phyloP scores from a whole-genome alignment of 2,797 vertebrate species.

The Channa striata region DNA sequence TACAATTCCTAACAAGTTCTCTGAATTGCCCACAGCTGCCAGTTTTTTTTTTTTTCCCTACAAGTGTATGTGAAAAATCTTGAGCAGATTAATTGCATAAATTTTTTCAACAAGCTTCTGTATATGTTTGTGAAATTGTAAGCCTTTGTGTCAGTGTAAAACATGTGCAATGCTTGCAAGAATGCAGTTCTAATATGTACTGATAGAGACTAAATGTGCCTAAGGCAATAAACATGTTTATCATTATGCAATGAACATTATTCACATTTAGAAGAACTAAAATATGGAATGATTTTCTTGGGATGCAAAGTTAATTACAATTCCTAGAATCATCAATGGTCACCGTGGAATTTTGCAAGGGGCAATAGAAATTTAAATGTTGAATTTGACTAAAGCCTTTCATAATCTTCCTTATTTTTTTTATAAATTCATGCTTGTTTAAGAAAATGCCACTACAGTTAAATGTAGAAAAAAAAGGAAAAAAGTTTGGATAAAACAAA shows the following conservation, averaged over 20 bases:
- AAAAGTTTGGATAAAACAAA: rapidly evolving
- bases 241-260: conserved; percentile 51
- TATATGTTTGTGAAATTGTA: neutral
- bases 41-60: neutral
- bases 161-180: neutral
- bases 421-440: neutral
- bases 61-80: neutral
- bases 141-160: neutral
- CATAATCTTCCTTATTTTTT: neutral
- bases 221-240: conserved; percentile 49
- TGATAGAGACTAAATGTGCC: conserved; percentile 31
- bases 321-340: conserved; percentile 34
- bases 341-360: neutral
- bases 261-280: conserved; percentile 44
- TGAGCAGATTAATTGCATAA: neutral
- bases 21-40: neutral
- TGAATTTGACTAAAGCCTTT: neutral
- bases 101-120: neutral
- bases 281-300: conserved; percentile 36
- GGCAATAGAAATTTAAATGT: neutral
- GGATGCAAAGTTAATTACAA: conserved; percentile 52
- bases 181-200: conserved; percentile 7
- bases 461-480: neutral
- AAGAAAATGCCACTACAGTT: neutral
- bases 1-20: conserved; percentile 2